Evolutionary conservation across 2,888 invertebrate species (phyloP), one percentile per base, ranked within the genome.

Genomic region (Hecatera dysodea): DNA sequence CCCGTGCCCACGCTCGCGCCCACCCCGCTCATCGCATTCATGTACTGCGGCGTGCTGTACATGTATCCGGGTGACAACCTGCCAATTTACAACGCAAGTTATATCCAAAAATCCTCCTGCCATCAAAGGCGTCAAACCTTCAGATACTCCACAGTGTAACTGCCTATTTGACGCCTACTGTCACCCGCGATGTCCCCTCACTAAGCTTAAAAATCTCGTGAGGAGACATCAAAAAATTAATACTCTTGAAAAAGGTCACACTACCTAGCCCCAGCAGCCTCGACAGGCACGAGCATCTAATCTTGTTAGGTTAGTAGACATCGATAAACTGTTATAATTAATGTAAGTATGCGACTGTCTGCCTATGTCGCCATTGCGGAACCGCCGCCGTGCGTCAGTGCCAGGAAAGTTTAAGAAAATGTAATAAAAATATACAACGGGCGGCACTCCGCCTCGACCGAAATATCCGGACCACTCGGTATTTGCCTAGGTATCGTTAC

Each of bases 21-120:
- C 72, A 94, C 93, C 53, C 95, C 95, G 77, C 98, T 97, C 86
- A 98, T 97, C 86, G 97, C 97, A 90, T 97, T 97, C 93, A 98
- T 96, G 93, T 98, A 98, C 83, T 98, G 97, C 61, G 98, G 98
- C 75, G 98, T 97, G 84, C 98, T 97, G 83, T 96, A 96, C 94
- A 98, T 97, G 95, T 98, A 98, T 61, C 98, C 97, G 55, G 95
- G 96, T 39, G 96, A 95, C 89, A 96, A 92, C 92, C 96, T 96
- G 95, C 82, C 90, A 83, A 91, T 83, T 79, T 79, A 82, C 83
- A 73, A 76, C 59, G 75, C n/a, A 50, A 74, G 63, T 53, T 74
- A 52, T 55, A 62, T 60, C 46, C 48, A 67, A 72, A 59, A 33
- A 64, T 69, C 61, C 62, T 74, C 36, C 59, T 44, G 75, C n/a